Base-by-base conservation (phyloP, 2,113 vertebrate genomes). In the Aphyosemion australe region DNA sequence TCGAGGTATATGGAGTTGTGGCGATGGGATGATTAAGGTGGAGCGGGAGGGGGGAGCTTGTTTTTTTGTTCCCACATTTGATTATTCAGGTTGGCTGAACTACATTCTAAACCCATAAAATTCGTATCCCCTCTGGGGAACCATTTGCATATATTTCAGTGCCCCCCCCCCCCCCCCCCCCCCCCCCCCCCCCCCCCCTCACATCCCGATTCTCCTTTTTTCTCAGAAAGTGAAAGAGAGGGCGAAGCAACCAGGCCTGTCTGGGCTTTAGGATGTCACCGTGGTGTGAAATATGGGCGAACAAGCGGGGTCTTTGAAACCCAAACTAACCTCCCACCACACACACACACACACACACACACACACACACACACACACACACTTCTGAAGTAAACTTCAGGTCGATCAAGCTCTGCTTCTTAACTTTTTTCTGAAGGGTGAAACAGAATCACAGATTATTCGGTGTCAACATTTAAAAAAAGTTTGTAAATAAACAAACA, bases 41-140 rank as follows among this genome's bases (percentile, higher is more conserved):
- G 34, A 18, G 65, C 76, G 45, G 63, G 64, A 52, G 41, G 20
- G 65, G 80, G 48, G 63, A 66, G 49, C 41, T 54, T 6, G 8
- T 26, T 65, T 84, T 70, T 95, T 94, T 94, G 90, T 92, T 93
- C 93, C 94, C 91, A 90, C 88, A 60, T 94, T 95, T 95, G 93
- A 97, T 95, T 95, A 96, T 97, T 97, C 94, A 92, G 94, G 93
- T 93, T 94, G 92, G 93, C 91, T 94, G 94, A 92, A 94, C 93
- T 92, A 92, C 93, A 92, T 94, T 92, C 93, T 88, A 94, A 93
- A 94, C 91, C 85, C 94, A 94, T 93, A 94, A 89, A 94, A 93
- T 93, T 91, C 91, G 90, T 89, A 94, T 94, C 92, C 92, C 91
- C 92, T 92, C 88, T 87, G 70, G 85, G 85, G 88, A 83, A 87